These are phyloP conservation scores for Diplosoma virens DNA, from an alignment of 23 tunicate species.

Conservation along the genomic window DNA sequence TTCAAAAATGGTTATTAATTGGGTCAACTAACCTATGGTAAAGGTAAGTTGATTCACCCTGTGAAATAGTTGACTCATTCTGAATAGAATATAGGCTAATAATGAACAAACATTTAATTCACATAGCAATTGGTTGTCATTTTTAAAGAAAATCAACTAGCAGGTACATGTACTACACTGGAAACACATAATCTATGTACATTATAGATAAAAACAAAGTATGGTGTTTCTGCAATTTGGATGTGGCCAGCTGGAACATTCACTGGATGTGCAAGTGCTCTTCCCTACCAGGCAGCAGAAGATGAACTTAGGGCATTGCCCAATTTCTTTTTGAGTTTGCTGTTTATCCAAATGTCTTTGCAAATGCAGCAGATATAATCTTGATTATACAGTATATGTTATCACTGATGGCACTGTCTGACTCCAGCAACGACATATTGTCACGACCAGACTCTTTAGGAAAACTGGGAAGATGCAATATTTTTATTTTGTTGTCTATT, in stretches of 20 bases:
- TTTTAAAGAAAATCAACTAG: not conserved
- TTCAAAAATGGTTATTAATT: too few relatives aligned
- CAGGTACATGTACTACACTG: constrained; percentile 5
- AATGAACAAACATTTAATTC: constrained; percentile 11
- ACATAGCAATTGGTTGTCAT: constrained; percentile 14
- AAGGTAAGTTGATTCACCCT: not conserved
- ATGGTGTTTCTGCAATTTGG: not conserved
- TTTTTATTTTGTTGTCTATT: not conserved
- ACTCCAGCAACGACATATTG: constrained; percentile 12
- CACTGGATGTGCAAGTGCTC: not conserved
- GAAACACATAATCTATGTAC: constrained; percentile 11
- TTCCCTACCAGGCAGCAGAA: constrained; percentile 1
- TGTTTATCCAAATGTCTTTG: constrained; percentile 3
- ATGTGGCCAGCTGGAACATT: constrained; percentile 20
- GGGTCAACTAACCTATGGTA: not conserved
- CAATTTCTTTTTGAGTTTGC: not conserved
- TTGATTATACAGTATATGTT: not conserved
- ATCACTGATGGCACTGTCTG: too few relatives aligned
- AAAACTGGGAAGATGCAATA: not conserved
- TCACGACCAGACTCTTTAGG: constrained; percentile 4
- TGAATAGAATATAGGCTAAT: not conserved
- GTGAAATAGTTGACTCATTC: not conserved
- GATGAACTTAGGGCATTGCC: not conserved
- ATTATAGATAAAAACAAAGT: not conserved
- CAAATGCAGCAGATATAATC: constrained; percentile 5